Conservation (phyloP, 2,888 invertebrate genomes). For the Cheiracanthium punctorium region DNA sequence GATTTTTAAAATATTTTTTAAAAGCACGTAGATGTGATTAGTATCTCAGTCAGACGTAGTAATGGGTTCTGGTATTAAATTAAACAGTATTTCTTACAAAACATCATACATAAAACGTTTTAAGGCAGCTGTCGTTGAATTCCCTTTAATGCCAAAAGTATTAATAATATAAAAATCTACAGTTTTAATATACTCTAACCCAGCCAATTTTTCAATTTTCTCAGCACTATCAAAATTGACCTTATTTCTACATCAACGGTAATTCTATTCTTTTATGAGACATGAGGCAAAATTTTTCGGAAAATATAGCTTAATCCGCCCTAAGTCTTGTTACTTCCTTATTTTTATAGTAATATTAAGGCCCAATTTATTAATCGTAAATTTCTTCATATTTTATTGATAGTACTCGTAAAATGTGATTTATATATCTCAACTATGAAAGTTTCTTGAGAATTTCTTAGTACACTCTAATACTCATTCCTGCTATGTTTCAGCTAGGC, state of each 20-base stretch:
- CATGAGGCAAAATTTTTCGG: conserved; percentile 49
- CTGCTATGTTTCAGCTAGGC: not conserved
- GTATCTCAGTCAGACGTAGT: no score
- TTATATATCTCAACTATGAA: conserved; percentile 30
- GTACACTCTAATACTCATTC: not conserved
- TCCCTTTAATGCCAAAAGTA: no score
- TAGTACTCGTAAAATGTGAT: conserved; percentile 60
- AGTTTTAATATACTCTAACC: not conserved
- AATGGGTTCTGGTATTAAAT: no score
- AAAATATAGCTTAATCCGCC: conserved; percentile 56
- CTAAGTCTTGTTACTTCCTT: conserved; percentile 36
- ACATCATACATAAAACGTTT: no score
- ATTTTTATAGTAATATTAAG: conserved; percentile 65
- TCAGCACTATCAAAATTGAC: conserved; percentile 7
- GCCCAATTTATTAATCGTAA: conserved; percentile 65
- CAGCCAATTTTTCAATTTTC: not conserved
- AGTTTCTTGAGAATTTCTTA: conserved; percentile 26
- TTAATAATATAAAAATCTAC: no score
- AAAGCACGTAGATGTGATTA: no score
- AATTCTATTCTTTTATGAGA: conserved; percentile 52
- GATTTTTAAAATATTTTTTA: no score
- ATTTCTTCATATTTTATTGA: conserved; percentile 63
- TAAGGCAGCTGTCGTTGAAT: no score
- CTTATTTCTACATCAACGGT: conserved; percentile 33
- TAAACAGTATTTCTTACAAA: no score